Base-by-base conservation (phyloP, 2,888 invertebrate genomes). In the Heteromurus nitidus region DNA sequence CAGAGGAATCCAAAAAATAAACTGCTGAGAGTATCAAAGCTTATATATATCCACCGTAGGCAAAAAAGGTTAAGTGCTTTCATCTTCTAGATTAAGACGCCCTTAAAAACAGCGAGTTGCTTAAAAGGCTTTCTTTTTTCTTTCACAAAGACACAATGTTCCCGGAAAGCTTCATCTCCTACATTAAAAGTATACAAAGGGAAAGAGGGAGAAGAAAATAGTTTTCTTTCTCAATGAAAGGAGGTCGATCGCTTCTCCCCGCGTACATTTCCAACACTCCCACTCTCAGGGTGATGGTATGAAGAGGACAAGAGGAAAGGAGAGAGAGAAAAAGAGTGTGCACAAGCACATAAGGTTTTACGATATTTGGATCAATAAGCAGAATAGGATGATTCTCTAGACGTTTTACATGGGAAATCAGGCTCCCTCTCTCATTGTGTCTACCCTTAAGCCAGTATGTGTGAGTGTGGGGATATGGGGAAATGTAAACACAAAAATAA, bases 11-110 rank as follows among this genome's bases (percentile, higher is more conserved):
- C 28, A 58, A 58, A 53, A 58, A 28, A 58, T 24, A 24, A 2
- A 58, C 16, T 53, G 16, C 53, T 18, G 20, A 1, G 2, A 20
- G 18, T 11, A 18, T 50, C 3, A 55, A 55, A 22, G 53, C 22
- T 53, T 53, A 20, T 20, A 5, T 36, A n/a, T n/a, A 36, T 36
- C 36, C 13, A 5, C 22, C 20, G 3, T 3, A 22, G 22, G 22
- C 3, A 16, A n/a, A 24, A 22, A 60, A 30, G 30, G 60, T 11
- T 30, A 62, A 62, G 62, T 62, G 62, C 62, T 62, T 62, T 31
- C 18, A 62, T 62, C 18, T 31, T 62, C 11, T 22, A 55, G 22
- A 55, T 55, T 55, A 50, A n/a, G 50, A 50, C 18, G 18, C 50
- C 18, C 18, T 50, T 18, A 13, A 36, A 36, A 36, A 36, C 7